phyloP scores from a whole-genome alignment of 2,888 invertebrate species.

The Morpho deidamia region DNA sequence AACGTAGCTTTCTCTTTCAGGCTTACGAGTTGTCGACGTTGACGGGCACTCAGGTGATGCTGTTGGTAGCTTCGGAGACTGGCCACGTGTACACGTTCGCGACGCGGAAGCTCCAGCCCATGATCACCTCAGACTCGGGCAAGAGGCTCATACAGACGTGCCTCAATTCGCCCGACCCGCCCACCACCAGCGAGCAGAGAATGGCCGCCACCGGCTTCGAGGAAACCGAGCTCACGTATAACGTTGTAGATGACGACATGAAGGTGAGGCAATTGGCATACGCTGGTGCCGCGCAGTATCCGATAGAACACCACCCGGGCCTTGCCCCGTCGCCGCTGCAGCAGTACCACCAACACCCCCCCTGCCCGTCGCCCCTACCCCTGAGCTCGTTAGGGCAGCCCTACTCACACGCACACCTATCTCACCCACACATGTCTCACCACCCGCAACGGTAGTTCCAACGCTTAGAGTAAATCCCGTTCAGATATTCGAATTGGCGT shows the following conservation, averaged over 20 bases:
- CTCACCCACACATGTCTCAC: conserved; percentile 85
- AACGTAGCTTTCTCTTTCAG: conserved; percentile 75
- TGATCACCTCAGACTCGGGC: conserved; percentile 98
- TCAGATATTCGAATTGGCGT: conserved; percentile 30
- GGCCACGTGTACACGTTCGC: conserved; percentile 99
- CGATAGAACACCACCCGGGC: conserved; percentile 82
- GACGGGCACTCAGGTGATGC: conserved; percentile 99
- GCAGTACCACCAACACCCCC: conserved; percentile 86
- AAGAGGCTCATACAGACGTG: conserved; percentile 99
- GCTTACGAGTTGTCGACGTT: conserved; percentile 99
- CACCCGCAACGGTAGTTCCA: conserved; percentile 89
- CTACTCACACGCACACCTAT: conserved; percentile 73
- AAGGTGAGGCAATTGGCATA: conserved; percentile 98
- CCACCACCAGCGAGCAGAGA: conserved; percentile 91
- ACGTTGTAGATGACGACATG: conserved; percentile 96
- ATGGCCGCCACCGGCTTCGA: conserved; percentile 99
- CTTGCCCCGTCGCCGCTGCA: conserved; percentile 82
- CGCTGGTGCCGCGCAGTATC: conserved; percentile 85
- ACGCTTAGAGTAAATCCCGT: conserved; percentile 47
- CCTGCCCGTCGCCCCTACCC: conserved; percentile 87
- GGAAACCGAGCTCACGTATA: conserved; percentile 98
- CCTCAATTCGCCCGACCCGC: conserved; percentile 97
- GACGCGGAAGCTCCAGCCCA: conserved; percentile 98
- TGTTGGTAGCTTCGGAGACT: conserved; percentile 98
- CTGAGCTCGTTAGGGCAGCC: conserved; percentile 72